Conservation (phyloP, 2,797 vertebrate genomes). For the Enteromius anoplus region DNA sequence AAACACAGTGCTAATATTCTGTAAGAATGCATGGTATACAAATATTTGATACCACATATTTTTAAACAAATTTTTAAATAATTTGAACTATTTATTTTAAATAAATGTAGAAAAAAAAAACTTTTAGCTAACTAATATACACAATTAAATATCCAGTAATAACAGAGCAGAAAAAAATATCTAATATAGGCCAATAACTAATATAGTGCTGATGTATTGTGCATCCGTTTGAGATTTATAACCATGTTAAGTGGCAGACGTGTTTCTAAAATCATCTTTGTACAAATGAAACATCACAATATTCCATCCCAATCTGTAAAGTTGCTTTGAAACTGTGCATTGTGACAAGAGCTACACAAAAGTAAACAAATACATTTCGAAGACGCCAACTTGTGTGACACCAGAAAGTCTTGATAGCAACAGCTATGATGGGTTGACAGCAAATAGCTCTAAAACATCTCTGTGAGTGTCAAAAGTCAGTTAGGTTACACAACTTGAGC, state of each 20-base stretch:
- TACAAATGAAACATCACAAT: background rate
- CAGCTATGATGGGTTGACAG: background rate
- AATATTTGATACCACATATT: background rate
- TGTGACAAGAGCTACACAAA: background rate
- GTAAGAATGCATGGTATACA: background rate
- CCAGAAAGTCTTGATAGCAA: background rate
- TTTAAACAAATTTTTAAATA: background rate
- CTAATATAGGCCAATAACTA: background rate
- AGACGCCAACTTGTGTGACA: background rate
- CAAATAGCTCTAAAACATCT: slow-evolving; percentile 15
- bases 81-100: background rate
- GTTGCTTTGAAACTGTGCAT: background rate
- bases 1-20: background rate
- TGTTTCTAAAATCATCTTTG: background rate
- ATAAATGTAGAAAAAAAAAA: background rate
- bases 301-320: slow-evolving; percentile 14
- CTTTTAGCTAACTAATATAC: background rate
- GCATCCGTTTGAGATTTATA: background rate
- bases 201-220: background rate
- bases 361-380: background rate
- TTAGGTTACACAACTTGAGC: background rate
- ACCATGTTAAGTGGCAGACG: background rate
- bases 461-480: background rate
- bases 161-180: background rate
- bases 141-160: background rate